These are phyloP conservation scores for Epinotia bilunana DNA, from an alignment of 2,888 invertebrate species.

Conservation along the genomic window DNA sequence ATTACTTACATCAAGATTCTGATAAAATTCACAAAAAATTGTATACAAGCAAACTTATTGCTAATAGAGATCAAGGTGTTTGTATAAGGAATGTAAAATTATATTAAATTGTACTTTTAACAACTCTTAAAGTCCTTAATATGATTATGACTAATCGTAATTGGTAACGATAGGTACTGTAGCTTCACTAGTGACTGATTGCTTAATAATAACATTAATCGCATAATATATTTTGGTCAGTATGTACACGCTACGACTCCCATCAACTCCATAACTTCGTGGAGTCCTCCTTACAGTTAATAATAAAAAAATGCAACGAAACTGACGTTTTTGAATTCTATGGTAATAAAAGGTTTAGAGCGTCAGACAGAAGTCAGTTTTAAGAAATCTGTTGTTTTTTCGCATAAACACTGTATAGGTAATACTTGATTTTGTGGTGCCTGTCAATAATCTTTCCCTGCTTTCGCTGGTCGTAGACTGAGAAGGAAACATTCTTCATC, in stretches of 20 bases:
- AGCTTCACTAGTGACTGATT: not conserved
- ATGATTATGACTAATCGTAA: not conserved
- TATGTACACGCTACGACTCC: not conserved
- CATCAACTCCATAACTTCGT: not conserved
- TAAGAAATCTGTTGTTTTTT: too few species aligned
- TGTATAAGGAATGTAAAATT: slow-evolving; percentile 37
- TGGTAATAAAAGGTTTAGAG: too few species aligned
- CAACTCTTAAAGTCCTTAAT: not conserved
- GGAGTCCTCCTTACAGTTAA: not conserved
- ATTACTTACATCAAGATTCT: slow-evolving; percentile 18
- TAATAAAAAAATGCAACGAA: not conserved
- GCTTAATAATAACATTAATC: not conserved
- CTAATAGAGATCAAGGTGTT: slow-evolving; percentile 35
- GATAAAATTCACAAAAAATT: slow-evolving; percentile 19
- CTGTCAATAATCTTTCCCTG: not conserved
- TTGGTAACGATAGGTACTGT: slow-evolving; percentile 8
- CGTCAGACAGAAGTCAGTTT: too few species aligned
- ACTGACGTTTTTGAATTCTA: too few species aligned
- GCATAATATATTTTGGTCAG: not conserved
- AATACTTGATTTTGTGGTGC: too few species aligned
- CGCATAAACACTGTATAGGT: too few species aligned
- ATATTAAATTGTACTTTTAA: slow-evolving; percentile 23
- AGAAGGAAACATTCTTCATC: not conserved
- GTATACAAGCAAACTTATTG: slow-evolving; percentile 36
- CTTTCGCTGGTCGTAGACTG: not conserved